These are phyloP conservation scores for Oxyteleia sp. DNA, from an alignment of 2,888 invertebrate genomes.

Conservation along the genomic window DNA sequence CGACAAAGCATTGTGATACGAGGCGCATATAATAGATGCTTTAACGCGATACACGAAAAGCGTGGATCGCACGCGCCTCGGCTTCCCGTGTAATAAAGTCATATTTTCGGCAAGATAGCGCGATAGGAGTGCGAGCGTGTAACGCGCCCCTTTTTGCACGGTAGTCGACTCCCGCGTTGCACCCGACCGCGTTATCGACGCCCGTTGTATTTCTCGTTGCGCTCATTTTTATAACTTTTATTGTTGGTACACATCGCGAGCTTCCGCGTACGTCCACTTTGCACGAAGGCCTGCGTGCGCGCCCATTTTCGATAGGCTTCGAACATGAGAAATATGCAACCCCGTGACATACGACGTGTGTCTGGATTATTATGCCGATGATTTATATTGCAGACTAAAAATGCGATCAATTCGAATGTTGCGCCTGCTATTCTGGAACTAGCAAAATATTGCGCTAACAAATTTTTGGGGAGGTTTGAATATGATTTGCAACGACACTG, in stretches of 20 bases:
- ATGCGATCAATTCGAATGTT: slow-evolving; percentile 23
- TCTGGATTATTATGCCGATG: slow-evolving; percentile 46
- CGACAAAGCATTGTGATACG: slow-evolving; percentile 54
- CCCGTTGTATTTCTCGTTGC: slow-evolving; percentile 63
- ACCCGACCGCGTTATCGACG: slow-evolving; percentile 67
- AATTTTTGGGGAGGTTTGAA: no score
- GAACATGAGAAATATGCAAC: slow-evolving; percentile 64
- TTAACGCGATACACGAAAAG: slow-evolving; percentile 62
- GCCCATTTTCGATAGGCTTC: slow-evolving; percentile 64
- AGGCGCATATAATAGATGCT: slow-evolving; percentile 56
- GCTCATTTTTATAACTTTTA: slow-evolving; percentile 77
- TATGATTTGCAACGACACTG: no score
- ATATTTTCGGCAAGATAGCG: slow-evolving; percentile 73
- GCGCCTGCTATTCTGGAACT: background rate
- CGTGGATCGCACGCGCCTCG: slow-evolving; percentile 64
- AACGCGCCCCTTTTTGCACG: slow-evolving; percentile 60
- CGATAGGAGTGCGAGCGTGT: slow-evolving; percentile 71
- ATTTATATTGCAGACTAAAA: slow-evolving; percentile 39
- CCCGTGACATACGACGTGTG: slow-evolving; percentile 55
- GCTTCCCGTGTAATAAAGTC: slow-evolving; percentile 76
- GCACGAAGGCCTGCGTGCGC: slow-evolving; percentile 77
- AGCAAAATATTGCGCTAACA: no score
- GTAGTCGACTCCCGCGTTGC: slow-evolving; percentile 41
- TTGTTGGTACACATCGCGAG: slow-evolving; percentile 74
- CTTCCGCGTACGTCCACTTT: slow-evolving; percentile 74